Evolutionary conservation across 2,113 vertebrate genomes (phyloP), one percentile per base, ranked within the genome.

Genomic region (Blennius ocellaris): DNA sequence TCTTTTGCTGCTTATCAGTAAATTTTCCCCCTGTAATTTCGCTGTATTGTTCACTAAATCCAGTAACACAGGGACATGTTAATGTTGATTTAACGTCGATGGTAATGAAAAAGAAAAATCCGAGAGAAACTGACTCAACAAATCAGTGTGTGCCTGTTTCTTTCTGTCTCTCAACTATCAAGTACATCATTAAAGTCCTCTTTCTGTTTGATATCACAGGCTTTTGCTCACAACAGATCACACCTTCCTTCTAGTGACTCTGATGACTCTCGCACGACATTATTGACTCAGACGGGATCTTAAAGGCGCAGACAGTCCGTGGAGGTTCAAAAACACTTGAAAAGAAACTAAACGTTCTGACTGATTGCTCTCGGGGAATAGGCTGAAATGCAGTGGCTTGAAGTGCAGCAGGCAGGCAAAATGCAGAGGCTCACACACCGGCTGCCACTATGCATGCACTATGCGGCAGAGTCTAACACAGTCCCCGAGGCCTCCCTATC

Each of bases 401-500:
- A 76, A 52, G 44, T 70, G 68, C 45, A 62, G 49, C 73, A 54
- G 70, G 41, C 47, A 73, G 54, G 14, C 15, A 17, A 30, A 30
- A 30, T 30, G 21, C 21, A 30, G 38, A 30, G 11, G 52, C 45
- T 78, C 30, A 16, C 21, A 47, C 60, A 17, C 14, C 0, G 5
- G 41, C 76, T 76, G 79, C 60, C 64, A 64, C 21, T 63, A 60
- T 69, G 64, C 67, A 63, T 69, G 61, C 80, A 71, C 21, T 61
- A 75, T 53, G 62, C 70, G 70, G 43, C 59, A 50, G 66, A 17
- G 55, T 61, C 61, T 51, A 48, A 72, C 71, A 50, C 5, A 36
- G 68, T 80, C 79, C 87, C 81, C 7, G n/a, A 49, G 83, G 85
- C 55, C 66, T 51, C 73, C 65, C 80, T 51, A 73, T 81, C 82